Conservation (phyloP, 2,888 invertebrate species). For the Idaea dimidiata region DNA sequence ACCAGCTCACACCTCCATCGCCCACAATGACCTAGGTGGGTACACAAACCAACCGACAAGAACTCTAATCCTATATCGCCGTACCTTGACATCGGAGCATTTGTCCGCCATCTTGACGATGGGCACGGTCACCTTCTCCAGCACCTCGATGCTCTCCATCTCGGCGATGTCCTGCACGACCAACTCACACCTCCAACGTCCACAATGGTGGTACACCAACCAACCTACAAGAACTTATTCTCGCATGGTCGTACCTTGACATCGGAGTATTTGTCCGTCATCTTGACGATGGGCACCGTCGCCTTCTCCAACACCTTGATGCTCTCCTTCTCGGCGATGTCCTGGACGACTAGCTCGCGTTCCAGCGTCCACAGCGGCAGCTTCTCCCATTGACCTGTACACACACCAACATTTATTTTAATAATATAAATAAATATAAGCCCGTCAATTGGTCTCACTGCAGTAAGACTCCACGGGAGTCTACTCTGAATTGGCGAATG, state of each 20-base stretch:
- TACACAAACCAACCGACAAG: no score
- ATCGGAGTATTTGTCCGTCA: constrained; percentile 90
- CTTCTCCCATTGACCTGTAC: constrained; percentile 91
- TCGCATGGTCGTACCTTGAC: constrained; percentile 85
- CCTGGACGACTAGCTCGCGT: constrained; percentile 92
- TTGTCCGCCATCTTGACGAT: constrained; percentile 97
- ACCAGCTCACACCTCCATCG: no score
- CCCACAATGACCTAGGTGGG: no score
- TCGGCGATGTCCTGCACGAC: constrained; percentile 94
- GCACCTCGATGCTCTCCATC: constrained; percentile 94
- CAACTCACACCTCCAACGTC: constrained; percentile 93
- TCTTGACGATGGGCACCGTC: constrained; percentile 98
- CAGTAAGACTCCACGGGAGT: no score
- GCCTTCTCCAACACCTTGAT: constrained; percentile 99
- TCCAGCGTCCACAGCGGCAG: constrained; percentile 95
- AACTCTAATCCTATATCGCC: no score
- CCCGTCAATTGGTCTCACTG: no score
- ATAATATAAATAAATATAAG: no score
- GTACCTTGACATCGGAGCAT: constrained; percentile 72
- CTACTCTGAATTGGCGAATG: no score
- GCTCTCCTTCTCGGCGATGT: constrained; percentile 93
- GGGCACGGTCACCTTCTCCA: constrained; percentile 98
- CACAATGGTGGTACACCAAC: constrained; percentile 83
- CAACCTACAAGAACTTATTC: no score
- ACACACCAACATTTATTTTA: constrained; percentile 6